Conservation (phyloP, 2,888 invertebrate species). For the Mythimna vitellina region DNA sequence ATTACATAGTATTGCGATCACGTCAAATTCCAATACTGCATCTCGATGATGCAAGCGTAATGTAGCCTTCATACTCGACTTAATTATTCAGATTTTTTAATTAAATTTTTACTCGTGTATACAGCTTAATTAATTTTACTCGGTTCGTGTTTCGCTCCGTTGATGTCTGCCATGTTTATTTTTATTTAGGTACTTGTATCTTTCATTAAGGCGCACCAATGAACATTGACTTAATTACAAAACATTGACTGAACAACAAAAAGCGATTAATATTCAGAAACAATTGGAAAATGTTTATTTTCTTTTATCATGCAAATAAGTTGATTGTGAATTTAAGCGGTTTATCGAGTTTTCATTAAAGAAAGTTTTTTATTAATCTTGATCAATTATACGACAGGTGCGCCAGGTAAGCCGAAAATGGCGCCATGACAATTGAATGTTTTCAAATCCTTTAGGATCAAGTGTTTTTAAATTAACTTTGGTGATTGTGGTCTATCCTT, state of each 20-base stretch:
- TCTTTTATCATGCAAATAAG: constrained; percentile 38
- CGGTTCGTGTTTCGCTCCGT: constrained; percentile 11
- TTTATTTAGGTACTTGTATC: constrained; percentile 35
- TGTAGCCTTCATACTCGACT: constrained; percentile 3
- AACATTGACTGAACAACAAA: constrained; percentile 30
- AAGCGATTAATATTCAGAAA: constrained; percentile 36
- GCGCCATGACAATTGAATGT: not conserved
- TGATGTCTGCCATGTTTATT: constrained; percentile 22
- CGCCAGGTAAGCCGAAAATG: no score
- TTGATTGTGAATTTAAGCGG: constrained; percentile 25
- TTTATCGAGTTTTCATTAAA: constrained; percentile 18
- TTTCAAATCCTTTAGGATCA: not conserved
- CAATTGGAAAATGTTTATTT: constrained; percentile 24
- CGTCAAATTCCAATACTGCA: constrained; percentile 35
- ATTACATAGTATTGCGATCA: constrained; percentile 21
- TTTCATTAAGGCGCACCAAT: constrained; percentile 17
- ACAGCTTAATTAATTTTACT: constrained; percentile 42
- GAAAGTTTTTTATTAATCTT: constrained; percentile 7
- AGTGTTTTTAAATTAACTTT: not conserved
- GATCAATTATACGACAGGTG: no score
- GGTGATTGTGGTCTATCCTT: not conserved
- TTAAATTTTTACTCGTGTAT: constrained; percentile 31
- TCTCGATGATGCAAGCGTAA: constrained; percentile 22
- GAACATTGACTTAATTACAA: constrained; percentile 39
- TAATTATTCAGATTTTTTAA: constrained; percentile 31